Conservation (phyloP, 2,113 vertebrate species). For the Bubalus kerabau region DNA sequence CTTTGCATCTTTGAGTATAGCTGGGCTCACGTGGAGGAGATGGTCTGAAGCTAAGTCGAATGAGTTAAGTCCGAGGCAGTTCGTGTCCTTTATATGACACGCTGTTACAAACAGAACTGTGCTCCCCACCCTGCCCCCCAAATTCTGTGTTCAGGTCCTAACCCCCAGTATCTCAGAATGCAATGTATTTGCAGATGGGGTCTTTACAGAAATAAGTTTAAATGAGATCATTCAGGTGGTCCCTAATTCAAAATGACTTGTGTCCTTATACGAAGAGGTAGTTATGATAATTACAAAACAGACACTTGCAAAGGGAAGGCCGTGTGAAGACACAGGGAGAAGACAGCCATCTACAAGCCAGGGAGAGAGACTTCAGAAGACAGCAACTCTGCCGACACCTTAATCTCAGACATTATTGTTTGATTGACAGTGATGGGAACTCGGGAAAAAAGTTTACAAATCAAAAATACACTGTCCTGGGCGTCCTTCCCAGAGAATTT, state of each 20-base stretch:
- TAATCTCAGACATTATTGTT: not conserved
- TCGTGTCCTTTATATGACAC: not conserved
- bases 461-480: not conserved
- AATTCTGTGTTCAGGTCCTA: not conserved
- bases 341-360: not conserved
- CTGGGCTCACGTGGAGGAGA: not conserved
- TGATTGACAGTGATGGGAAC: not conserved
- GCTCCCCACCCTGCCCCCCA: not conserved
- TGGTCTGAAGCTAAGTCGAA: not conserved
- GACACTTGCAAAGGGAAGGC: not conserved
- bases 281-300: not conserved
- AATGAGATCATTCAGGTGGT: not conserved
- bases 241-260: not conserved
- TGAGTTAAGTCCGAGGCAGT: not conserved
- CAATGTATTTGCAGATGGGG: not conserved
- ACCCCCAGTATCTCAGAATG: not conserved
- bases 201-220: not conserved
- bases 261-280: not conserved
- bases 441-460: constrained; percentile 4
- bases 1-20: not conserved
- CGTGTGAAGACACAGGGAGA: not conserved
- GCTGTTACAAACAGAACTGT: not conserved
- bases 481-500: not conserved
- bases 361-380: not conserved
- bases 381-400: not conserved